Conservation (phyloP, 2,888 invertebrate genomes). For the Lysandra bellargus region DNA sequence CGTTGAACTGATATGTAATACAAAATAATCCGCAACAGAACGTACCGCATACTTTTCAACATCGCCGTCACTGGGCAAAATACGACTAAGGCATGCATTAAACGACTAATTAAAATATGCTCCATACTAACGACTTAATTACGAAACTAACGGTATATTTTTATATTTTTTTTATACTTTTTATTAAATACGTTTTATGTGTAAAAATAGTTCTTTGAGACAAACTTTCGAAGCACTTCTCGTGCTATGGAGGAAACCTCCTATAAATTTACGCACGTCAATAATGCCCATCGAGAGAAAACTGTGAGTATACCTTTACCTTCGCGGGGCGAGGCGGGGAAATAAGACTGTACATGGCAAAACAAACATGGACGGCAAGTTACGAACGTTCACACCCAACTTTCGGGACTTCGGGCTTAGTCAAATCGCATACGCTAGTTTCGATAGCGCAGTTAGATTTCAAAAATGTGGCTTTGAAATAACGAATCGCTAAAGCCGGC, state of each 20-base stretch:
- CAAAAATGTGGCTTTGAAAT: background rate
- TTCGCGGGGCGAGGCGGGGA: constrained; percentile 38
- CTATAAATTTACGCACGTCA: constrained; percentile 49
- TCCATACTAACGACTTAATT: constrained; percentile 70
- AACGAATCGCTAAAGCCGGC: background rate
- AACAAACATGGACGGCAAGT: constrained; percentile 76
- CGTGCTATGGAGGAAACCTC: constrained; percentile 45
- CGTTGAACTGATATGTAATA: constrained; percentile 59
- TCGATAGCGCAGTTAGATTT: background rate
- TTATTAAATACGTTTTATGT: constrained; percentile 55
- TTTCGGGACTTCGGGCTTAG: background rate
- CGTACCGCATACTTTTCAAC: constrained; percentile 46
- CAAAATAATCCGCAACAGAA: constrained; percentile 57
- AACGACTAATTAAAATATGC: constrained; percentile 75
- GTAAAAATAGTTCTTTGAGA: constrained; percentile 76
- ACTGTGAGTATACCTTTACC: constrained; percentile 52
- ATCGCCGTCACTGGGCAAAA: constrained; percentile 54
- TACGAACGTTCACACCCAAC: constrained; percentile 44
- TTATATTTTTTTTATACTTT: constrained; percentile 61
- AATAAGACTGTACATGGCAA: constrained; percentile 58
- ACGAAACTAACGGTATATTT: constrained; percentile 75
- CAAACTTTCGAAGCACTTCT: constrained; percentile 61
- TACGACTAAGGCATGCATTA: constrained; percentile 76
- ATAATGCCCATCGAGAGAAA: constrained; percentile 64
- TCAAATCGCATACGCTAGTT: background rate